These are phyloP conservation scores for Nothura maculosa DNA, from an alignment of 2,797 vertebrate genomes.

Conservation along the genomic window DNA sequence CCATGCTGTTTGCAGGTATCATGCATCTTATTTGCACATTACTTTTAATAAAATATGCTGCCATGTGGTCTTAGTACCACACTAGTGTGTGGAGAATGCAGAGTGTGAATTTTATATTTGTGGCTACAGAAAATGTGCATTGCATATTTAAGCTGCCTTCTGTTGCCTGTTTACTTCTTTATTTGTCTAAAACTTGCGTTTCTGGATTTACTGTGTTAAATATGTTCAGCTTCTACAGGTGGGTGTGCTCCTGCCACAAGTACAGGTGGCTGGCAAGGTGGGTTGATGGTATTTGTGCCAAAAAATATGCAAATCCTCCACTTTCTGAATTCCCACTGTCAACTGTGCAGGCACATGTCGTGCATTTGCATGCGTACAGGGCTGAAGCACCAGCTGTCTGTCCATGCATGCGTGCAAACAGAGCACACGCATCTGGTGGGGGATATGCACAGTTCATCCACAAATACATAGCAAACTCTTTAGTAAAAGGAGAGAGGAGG, in stretches of 20 bases:
- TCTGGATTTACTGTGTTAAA: neutral
- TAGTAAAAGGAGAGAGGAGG: neutral
- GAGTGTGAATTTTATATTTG: neutral
- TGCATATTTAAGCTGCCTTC: neutral
- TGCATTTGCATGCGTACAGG: neutral
- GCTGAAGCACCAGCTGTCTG: neutral
- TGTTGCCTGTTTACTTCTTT: neutral
- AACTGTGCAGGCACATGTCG: accelerated
- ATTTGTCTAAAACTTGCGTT: neutral
- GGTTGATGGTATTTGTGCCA: neutral
- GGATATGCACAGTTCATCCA: neutral
- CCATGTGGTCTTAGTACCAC: conserved; percentile 76
- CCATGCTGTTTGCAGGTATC: conserved; percentile 72
- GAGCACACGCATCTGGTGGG: neutral
- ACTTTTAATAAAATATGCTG: conserved; percentile 87
- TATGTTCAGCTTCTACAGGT: neutral
- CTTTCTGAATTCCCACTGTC: neutral
- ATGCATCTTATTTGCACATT: conserved; percentile 89
- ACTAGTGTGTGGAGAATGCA: conserved; percentile 1
- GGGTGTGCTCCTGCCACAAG: neutral
- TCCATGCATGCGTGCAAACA: neutral
- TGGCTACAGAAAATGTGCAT: neutral
- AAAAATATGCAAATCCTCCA: neutral
- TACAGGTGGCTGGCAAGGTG: neutral
- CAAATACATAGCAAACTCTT: neutral